Conservation (phyloP, 1,140 invertebrate genomes). For the Caligus rogercresseyi region DNA sequence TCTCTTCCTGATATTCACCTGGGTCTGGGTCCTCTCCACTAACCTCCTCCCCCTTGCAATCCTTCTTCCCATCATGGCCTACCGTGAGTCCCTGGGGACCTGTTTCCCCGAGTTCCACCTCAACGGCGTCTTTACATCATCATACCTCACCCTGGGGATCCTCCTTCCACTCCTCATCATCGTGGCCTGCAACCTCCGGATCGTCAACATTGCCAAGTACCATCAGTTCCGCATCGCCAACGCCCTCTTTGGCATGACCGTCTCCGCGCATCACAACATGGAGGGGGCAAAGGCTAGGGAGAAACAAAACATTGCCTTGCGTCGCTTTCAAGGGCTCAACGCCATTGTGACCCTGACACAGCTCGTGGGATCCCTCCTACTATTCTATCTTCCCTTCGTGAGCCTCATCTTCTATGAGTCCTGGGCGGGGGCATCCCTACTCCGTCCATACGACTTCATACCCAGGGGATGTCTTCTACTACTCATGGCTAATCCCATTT, state of each 20-base stretch:
- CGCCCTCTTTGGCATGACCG: conserved; percentile 14
- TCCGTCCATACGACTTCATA: not conserved
- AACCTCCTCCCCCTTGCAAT: not conserved
- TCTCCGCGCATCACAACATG: not conserved
- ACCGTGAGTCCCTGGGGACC: not conserved
- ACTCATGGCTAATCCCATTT: conserved; percentile 5
- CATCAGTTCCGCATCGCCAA: conserved; percentile 17
- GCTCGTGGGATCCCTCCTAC: conserved; percentile 1
- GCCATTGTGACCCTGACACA: conserved; percentile 2
- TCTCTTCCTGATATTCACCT: not conserved
- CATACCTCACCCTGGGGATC: not conserved
- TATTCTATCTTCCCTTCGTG: conserved; percentile 3
- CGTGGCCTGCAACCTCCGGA: not conserved
- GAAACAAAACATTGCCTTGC: not conserved
- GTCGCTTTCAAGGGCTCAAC: conserved; percentile 5
- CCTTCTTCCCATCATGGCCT: not conserved
- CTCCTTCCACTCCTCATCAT: conserved; percentile 3
- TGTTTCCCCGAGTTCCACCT: not conserved
- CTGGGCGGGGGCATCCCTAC: not conserved
- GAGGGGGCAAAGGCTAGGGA: not conserved
- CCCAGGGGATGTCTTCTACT: not conserved
- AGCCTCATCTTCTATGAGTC: conserved; percentile 3
- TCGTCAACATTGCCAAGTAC: conserved; percentile 14
- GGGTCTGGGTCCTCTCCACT: conserved; percentile 2
- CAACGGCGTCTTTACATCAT: not conserved